Base-by-base conservation (phyloP, 2,113 vertebrate genomes). In the Chelonoidis abingdonii region DNA sequence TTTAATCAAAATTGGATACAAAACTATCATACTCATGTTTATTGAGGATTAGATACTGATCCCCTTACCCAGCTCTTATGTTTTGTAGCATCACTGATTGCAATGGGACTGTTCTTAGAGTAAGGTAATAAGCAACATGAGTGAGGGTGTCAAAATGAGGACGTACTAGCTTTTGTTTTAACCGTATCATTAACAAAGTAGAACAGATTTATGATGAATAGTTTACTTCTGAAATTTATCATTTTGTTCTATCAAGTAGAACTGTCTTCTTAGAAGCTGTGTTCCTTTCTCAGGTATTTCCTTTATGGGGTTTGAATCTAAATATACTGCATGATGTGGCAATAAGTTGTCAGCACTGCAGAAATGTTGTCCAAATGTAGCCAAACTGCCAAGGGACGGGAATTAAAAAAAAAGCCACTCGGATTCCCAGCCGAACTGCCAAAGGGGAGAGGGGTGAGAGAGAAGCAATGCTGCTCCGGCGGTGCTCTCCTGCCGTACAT, bases 1-100 rank as follows among this genome's bases (percentile, higher is more conserved):
- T 80, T 1, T 94, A 97, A 78, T 69, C 10, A 49, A 49, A 49
- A 49, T 49, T 10, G 47, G 10, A 49, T 49, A 49, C 47, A 49
- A 49, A 49, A 6, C 80, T 83, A 25, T 79, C n/a, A 13, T 88
- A 65, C 52, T 87, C 47, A 90, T 91, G 91, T 93, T 94, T 91
- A 89, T 84, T 86, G 89, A 81, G 0, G 7, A 54, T 41, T 25
- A 83, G 76, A 86, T 84, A 79, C 49, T 88, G 35, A 84, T 88
- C 62, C 29, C 38, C 24, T 87, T 35, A 89, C 89, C 90, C 89
- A 89, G 21, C 89, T 41, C 12, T 76, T 76, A 44, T 44, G 10
- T 25, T 69, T 24, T 44, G 24, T 27, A 44, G 21, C 6, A 6
- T 76, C 72, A 47, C 10, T 76, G 41, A 44, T 12, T 76, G 41